phyloP scores from a whole-genome alignment of 2,888 invertebrate species.

The Diadegma fenestrale region DNA sequence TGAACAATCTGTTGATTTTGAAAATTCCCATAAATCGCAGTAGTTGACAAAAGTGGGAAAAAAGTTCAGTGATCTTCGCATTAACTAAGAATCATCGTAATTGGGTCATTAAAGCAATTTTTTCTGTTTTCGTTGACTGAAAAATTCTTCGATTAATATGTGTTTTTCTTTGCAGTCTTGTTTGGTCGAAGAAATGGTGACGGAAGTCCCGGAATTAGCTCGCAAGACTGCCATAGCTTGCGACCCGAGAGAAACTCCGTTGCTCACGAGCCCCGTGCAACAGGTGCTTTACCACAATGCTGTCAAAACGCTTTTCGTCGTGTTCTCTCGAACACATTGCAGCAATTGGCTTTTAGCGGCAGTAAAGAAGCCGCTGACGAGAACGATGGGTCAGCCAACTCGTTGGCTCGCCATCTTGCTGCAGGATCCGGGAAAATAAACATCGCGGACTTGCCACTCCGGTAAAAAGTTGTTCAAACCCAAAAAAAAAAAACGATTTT shows the following conservation, averaged over 20 bases:
- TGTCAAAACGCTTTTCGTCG: constrained; percentile 80
- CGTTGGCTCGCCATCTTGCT: constrained; percentile 87
- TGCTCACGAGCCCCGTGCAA: constrained; percentile 86
- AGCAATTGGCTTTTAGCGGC: constrained; percentile 90
- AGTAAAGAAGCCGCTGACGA: constrained; percentile 88
- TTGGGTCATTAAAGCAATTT: no score
- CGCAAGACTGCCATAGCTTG: constrained; percentile 90
- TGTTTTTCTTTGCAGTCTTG: constrained; percentile 86
- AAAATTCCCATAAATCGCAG: no score
- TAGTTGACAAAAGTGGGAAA: no score
- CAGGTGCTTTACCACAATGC: constrained; percentile 80
- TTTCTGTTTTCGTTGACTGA: neutral
- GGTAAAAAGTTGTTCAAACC: constrained; percentile 65
- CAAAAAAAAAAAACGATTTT: neutral
- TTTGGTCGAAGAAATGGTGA: constrained; percentile 90
- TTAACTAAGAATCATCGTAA: no score
- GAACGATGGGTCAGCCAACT: constrained; percentile 88
- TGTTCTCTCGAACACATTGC: constrained; percentile 88
- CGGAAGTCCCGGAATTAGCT: constrained; percentile 90
- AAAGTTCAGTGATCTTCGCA: no score
- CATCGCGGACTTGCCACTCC: constrained; percentile 77
- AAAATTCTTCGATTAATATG: no score
- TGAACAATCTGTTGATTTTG: no score
- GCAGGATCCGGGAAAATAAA: constrained; percentile 79
- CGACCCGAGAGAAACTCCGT: constrained; percentile 88